phyloP scores from a whole-genome alignment of 2,797 vertebrate species.

The Myoxocephalus aenaeus region DNA sequence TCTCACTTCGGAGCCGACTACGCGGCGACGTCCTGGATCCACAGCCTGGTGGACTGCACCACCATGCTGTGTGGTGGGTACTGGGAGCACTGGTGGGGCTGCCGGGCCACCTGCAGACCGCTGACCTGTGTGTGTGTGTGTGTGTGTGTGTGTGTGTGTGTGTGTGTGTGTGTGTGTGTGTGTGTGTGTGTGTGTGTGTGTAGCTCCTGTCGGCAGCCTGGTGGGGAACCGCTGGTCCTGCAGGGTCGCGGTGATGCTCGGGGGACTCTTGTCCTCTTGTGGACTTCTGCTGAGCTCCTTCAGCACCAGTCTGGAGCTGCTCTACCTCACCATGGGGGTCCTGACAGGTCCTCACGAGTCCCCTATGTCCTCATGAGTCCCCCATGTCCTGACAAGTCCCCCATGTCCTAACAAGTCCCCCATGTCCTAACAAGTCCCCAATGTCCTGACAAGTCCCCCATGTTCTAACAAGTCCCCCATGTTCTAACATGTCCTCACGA shows the following conservation, averaged over 20 bases:
- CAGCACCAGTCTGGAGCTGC: slow-evolving; percentile 89
- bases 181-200: neutral
- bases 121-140: neutral
- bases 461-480: too few relatives aligned
- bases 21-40: slow-evolving; percentile 94
- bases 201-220: slow-evolving; percentile 89
- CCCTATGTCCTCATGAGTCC: too few relatives aligned
- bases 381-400: too few relatives aligned
- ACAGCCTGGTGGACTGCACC: slow-evolving; percentile 94
- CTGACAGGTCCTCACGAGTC: slow-evolving; percentile 86
- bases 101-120: neutral
- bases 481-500: too few relatives aligned
- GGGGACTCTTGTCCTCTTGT: slow-evolving; percentile 91
- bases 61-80: slow-evolving; percentile 95
- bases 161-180: neutral
- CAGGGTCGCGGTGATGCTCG: slow-evolving; percentile 91
- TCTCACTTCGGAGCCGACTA: slow-evolving; percentile 92
- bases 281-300: slow-evolving; percentile 94
- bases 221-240: slow-evolving; percentile 92
- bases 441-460: too few relatives aligned
- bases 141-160: neutral
- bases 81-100: neutral
- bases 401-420: too few relatives aligned
- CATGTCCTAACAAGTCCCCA: too few relatives aligned
- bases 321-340: slow-evolving; percentile 92